Conservation (phyloP, 2,113 vertebrate genomes). For the Epinephelus cyanopodus region DNA sequence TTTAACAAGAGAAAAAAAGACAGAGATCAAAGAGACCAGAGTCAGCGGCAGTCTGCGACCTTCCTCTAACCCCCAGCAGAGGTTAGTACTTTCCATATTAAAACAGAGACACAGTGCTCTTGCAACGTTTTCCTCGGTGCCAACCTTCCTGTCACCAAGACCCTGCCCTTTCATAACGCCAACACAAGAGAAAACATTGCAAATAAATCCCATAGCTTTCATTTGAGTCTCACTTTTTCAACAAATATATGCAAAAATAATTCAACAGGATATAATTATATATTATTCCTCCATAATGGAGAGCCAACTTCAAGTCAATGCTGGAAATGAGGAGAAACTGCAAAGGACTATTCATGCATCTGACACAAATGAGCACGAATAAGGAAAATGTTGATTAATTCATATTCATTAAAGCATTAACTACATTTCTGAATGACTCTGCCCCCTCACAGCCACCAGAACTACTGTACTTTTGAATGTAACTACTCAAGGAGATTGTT, state of each 20-base stretch:
- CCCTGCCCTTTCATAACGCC: constrained; percentile 12
- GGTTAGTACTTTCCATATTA: constrained; percentile 30
- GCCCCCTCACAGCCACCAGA: not conserved
- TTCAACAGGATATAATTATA: constrained; percentile 48
- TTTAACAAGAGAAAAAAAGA: constrained; percentile 47
- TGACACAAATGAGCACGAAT: constrained; percentile 13
- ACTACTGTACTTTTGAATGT: not conserved
- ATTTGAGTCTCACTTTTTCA: constrained; percentile 36
- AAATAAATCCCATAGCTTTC: constrained; percentile 56
- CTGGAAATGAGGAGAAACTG: constrained; percentile 16
- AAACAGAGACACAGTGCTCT: constrained; percentile 29
- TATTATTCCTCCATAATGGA: constrained; percentile 31
- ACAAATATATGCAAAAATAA: constrained; percentile 60
- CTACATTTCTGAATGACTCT: constrained; percentile 1
- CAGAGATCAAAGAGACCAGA: constrained; percentile 47
- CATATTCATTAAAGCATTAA: constrained; percentile 19
- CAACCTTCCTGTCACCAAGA: constrained; percentile 30
- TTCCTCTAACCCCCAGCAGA: constrained; percentile 52
- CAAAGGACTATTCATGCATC: not conserved
- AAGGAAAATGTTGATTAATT: constrained; percentile 8
- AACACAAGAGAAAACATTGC: constrained; percentile 27
- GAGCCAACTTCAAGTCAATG: not conserved
- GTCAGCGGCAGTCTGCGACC: constrained; percentile 28
- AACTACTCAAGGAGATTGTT: not conserved
- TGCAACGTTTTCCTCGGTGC: constrained; percentile 14